These are phyloP conservation scores for Harpegnathos saltator DNA, from an alignment of 1,140 invertebrate genomes.

Conservation along the genomic window DNA sequence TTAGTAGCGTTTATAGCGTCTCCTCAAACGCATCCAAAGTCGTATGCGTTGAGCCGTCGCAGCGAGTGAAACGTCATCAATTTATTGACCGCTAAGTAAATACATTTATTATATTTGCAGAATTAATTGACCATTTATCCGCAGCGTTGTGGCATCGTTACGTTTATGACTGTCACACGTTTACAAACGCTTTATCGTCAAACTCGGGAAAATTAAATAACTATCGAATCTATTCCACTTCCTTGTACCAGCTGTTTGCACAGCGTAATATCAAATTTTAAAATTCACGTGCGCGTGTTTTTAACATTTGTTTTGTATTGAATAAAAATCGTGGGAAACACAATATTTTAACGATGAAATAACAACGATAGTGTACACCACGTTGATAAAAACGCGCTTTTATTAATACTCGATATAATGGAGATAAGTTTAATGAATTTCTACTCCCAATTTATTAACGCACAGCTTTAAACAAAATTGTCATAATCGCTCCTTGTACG, in stretches of 20 bases:
- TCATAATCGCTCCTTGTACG: not conserved
- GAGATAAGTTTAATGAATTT: not conserved
- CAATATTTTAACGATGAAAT: too few relatives aligned
- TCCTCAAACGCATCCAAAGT: too few relatives aligned
- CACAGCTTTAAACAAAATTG: not conserved
- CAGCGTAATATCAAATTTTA: not conserved
- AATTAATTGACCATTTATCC: slow-evolving; percentile 22
- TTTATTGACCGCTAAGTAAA: not conserved
- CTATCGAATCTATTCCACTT: not conserved
- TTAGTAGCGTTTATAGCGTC: too few relatives aligned
- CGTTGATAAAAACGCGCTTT: too few relatives aligned
- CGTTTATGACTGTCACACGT: not conserved
- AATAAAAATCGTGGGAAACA: too few relatives aligned
- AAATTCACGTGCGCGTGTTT: not conserved
- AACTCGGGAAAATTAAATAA: not conserved
- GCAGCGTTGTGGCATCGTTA: not conserved
- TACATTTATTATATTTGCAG: slow-evolving; percentile 2
- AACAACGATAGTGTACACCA: too few relatives aligned
- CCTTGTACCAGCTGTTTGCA: too few relatives aligned
- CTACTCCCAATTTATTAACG: not conserved
- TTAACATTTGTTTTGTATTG: too few relatives aligned
- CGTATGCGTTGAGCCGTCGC: too few relatives aligned
- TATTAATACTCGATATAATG: too few relatives aligned
- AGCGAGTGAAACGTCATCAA: not conserved
- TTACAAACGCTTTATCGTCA: not conserved